These are phyloP conservation scores for Chaitophorus viminalis DNA, from an alignment of 2,888 invertebrate species.

Conservation along the genomic window DNA sequence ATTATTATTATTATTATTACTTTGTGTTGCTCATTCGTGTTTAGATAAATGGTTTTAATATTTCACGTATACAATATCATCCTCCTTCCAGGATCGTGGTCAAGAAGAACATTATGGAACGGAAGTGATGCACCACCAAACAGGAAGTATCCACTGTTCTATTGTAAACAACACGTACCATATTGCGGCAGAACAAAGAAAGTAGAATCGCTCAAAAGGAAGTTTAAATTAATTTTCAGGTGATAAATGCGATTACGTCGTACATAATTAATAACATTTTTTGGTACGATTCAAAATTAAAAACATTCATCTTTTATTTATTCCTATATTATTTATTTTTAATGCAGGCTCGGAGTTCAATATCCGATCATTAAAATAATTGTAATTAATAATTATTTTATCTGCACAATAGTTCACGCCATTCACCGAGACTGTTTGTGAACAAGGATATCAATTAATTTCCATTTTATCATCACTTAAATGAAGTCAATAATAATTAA, in stretches of 20 bases:
- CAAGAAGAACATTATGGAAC: background rate
- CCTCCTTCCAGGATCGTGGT: background rate
- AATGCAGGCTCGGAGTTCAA: background rate
- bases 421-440: background rate
- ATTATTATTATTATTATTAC: too few species aligned
- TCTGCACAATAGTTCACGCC: background rate
- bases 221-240: slow-evolving; percentile 10
- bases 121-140: slow-evolving; percentile 23
- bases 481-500: background rate
- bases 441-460: background rate
- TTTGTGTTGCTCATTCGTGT: background rate
- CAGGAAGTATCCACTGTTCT: background rate
- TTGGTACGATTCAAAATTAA: background rate
- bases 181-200: background rate
- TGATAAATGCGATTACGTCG: slow-evolving; percentile 23
- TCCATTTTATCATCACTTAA: background rate
- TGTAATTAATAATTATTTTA: background rate
- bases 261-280: slow-evolving; percentile 37
- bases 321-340: background rate
- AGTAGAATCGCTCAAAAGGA: background rate
- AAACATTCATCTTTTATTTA: background rate
- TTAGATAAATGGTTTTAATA: background rate
- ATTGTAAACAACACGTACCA: slow-evolving; percentile 31
- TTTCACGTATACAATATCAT: background rate
- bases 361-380: background rate